phyloP scores from a whole-genome alignment of 2,113 vertebrate species.

The Ibidorhyncha struthersii region DNA sequence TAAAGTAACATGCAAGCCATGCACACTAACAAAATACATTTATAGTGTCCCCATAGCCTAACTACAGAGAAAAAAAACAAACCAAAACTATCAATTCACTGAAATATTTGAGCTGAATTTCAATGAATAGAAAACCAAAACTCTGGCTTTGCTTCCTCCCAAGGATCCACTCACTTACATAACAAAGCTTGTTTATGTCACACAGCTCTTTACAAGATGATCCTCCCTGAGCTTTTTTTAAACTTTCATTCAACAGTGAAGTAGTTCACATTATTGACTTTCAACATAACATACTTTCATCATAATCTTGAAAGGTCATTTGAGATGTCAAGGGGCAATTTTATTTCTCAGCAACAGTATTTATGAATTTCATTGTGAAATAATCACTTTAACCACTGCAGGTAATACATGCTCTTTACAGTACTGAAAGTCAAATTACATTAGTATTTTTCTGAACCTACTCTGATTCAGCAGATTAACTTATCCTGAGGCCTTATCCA shows the following conservation, averaged over 20 bases:
- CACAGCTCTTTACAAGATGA: neutral
- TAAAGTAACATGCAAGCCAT: neutral
- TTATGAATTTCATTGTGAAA: neutral
- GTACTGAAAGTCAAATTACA: neutral
- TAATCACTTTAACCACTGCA: neutral
- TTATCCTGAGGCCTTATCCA: neutral
- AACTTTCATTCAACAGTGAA: neutral
- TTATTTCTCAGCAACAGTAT: neutral
- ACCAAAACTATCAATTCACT: neutral
- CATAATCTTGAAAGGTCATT: neutral
- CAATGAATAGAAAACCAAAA: neutral
- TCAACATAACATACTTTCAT: neutral
- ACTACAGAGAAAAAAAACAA: neutral
- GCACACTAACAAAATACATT: neutral
- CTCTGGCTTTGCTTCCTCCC: neutral
- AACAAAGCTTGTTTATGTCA: neutral
- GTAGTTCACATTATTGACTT: neutral
- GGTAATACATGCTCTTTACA: neutral
- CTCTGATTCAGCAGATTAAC: neutral
- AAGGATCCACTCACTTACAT: neutral
- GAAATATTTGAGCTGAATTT: neutral
- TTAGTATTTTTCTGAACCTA: neutral
- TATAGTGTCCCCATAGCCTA: neutral
- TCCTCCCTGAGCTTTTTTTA: neutral
- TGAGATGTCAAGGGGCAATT: neutral